phyloP scores from a whole-genome alignment of 2,113 vertebrate genomes.

The Empidonax alnorum region DNA sequence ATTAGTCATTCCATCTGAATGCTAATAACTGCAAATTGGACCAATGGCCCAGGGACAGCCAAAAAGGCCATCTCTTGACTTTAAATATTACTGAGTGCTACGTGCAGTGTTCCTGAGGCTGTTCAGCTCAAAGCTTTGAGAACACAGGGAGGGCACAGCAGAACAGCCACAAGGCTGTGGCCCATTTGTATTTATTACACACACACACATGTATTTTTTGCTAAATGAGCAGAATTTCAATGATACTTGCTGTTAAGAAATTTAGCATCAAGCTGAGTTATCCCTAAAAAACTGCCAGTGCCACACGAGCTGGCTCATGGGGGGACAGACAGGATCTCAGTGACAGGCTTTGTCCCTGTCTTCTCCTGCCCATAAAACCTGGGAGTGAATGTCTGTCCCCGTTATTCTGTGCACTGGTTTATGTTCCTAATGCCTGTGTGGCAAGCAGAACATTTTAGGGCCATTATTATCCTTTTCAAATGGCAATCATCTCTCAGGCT shows the following conservation, averaged over 20 bases:
- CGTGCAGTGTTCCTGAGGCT: not conserved
- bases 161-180: fast-evolving
- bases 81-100: not conserved
- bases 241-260: not conserved
- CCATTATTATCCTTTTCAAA: not conserved
- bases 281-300: not conserved
- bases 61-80: not conserved
- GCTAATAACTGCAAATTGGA: constrained; percentile 69
- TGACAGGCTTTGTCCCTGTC: not conserved
- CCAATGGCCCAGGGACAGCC: constrained; percentile 37
- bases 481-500: not conserved
- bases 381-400: not conserved
- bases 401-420: not conserved
- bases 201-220: not conserved
- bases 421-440: not conserved
- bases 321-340: not conserved
- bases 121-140: not conserved
- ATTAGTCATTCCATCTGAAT: constrained; percentile 60
- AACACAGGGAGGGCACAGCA: not conserved
- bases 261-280: not conserved
- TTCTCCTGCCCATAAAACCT: not conserved
- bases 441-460: constrained; percentile 4
- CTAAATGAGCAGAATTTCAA: not conserved
- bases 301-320: not conserved
- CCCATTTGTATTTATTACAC: not conserved